Base-by-base conservation (phyloP, 2,888 invertebrate genomes). In the Lasiommata megera region DNA sequence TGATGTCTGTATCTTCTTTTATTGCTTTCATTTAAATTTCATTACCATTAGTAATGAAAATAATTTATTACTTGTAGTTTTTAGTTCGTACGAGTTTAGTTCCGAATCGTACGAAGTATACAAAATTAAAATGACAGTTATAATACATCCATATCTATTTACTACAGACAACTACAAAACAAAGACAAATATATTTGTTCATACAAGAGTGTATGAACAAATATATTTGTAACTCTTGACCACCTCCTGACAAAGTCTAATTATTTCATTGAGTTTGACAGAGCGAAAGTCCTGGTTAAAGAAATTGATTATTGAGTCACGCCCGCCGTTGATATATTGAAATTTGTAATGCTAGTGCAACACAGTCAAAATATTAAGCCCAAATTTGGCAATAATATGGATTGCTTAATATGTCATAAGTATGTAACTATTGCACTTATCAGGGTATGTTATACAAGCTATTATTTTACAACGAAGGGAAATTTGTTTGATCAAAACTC, bases 221-320 rank as follows among this genome's bases (percentile, higher is more conserved):
- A 23, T 38, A 50, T 52, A 9, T 16, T 16, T 29, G 44, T 29
- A 40, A 31, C n/a, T 52, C 16, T 11, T 31, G 46, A 29, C 11
- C 28, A 28, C 29, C 29, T 46, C 46, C 16, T 46, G 36, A 50
- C 40, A 29, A 40, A 40, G 29, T 41, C 14, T 41, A 18, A 28
- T 18, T 41, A 34, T 41, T 18, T 41, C n/a, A 52, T 41, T 31
- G 40, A 40, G 52, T 41, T 52, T 41, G 52, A 52, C 52, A 52
- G 52, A 52, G 40, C 52, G 41, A 52, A 52, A 52, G 41, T 52
- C 52, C 52, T 52, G 41, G 29, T 23, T 14, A n/a, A 41, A 52
- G 52, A 41, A 52, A 52, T 31, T 52, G 17, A 41, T n/a, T 17
- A 52, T 31, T 52, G 40, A 41, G 52, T 40, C 52, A 52, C 18